phyloP scores from a whole-genome alignment of 2,888 invertebrate species.

The Drosophila mercatorum region DNA sequence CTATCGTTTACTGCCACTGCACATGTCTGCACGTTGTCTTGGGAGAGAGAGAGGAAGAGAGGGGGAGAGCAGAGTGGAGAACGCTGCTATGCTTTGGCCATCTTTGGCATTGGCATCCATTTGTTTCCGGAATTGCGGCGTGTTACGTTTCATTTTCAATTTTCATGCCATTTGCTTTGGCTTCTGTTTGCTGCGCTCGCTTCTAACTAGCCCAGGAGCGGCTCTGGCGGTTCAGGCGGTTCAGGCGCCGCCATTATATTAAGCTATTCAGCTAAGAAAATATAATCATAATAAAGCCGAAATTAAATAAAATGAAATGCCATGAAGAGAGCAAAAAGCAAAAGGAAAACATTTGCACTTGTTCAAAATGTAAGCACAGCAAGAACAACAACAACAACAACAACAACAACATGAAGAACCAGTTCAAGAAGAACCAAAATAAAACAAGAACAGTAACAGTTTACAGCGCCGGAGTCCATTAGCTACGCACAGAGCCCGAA shows the following conservation, averaged over 20 bases:
- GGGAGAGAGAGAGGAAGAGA: no score
- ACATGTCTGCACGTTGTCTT: conserved; percentile 65
- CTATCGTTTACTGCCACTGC: conserved; percentile 68
- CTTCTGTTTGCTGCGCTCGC: conserved; percentile 24
- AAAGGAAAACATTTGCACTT: conserved; percentile 66
- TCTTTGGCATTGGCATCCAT: conserved; percentile 54
- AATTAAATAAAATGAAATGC: conserved; percentile 78
- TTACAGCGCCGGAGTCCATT: conserved; percentile 62
- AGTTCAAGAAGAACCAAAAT: conserved; percentile 12
- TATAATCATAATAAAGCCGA: conserved; percentile 78
- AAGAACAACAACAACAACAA: conserved; percentile 5
- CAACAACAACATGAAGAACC: conserved; percentile 10
- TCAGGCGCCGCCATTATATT: background rate
- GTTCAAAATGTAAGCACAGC: conserved; percentile 67
- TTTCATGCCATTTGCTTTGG: conserved; percentile 66
- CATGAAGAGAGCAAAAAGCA: conserved; percentile 40
- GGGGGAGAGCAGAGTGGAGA: no score
- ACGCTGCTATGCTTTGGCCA: background rate
- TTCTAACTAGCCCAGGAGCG: conserved; percentile 14
- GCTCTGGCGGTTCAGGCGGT: conserved; percentile 3
- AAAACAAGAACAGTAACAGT: conserved; percentile 40
- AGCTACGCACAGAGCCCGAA: conserved; percentile 44
- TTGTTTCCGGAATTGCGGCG: conserved; percentile 70
- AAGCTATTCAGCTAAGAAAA: conserved; percentile 41
- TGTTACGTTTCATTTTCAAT: conserved; percentile 73